Percentiles rank a stretch among this genome's conserved stretches.
Conservation (phyloP, 1,140 invertebrate genomes). For the Brachionus sp. region DNA sequence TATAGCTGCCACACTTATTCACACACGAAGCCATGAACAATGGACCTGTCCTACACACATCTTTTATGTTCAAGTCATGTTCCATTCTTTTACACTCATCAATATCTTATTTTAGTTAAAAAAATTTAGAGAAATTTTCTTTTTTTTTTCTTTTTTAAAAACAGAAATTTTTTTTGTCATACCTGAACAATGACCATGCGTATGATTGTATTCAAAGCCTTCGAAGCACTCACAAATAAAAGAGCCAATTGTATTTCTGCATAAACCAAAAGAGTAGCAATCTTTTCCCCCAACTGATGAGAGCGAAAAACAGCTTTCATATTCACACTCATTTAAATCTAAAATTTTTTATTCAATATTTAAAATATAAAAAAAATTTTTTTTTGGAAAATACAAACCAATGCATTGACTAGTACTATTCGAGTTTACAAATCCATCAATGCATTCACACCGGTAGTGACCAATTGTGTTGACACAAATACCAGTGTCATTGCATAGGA, state of each 20-base stretch:
- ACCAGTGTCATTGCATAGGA: slow-evolving; percentile 42
- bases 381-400: not conserved
- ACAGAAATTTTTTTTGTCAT: not conserved
- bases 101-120: not conserved
- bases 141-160: not conserved
- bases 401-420: not conserved
- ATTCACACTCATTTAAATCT: slow-evolving; percentile 38
- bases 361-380: not conserved
- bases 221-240: slow-evolving; percentile 40
- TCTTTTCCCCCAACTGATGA: not conserved
- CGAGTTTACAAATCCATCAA: not conserved
- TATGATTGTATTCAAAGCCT: slow-evolving; percentile 35
- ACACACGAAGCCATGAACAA: slow-evolving; percentile 15
- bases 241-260: slow-evolving; percentile 29
- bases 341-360: not conserved
- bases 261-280: slow-evolving; percentile 41
- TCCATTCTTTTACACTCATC: slow-evolving; percentile 32
- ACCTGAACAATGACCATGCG: not conserved
- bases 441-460: slow-evolving; percentile 33
- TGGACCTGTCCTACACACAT: not conserved
- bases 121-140: not conserved
- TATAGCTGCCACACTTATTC: slow-evolving; percentile 12
- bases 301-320: slow-evolving; percentile 29
- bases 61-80: slow-evolving; percentile 6
- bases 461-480: slow-evolving; percentile 35